A percentile compares a stretch with the other conserved stretches of the same genome.
phyloP scores from a whole-genome alignment of 2,113 vertebrate genomes.

The Dicentrarchus labrax region DNA sequence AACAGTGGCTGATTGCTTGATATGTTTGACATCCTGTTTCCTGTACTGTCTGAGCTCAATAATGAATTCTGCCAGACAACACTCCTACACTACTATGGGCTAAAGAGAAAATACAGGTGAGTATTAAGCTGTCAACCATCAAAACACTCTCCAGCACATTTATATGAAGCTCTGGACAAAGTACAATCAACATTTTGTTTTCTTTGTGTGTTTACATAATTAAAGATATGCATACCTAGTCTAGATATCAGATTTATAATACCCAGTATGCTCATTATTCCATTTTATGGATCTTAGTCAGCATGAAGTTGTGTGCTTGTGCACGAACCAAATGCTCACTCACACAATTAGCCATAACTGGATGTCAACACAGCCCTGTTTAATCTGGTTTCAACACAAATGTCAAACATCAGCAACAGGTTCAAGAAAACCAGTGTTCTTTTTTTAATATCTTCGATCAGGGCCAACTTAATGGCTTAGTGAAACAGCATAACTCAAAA shows the following conservation, averaged over 20 bases:
- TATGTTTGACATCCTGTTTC: neutral
- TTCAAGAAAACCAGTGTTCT: neutral
- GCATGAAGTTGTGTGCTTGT: neutral
- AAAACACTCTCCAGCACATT: neutral
- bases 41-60: conserved; percentile 7
- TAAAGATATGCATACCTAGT: neutral
- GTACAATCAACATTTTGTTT: neutral
- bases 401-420: neutral
- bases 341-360: neutral
- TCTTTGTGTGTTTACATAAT: neutral
- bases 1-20: conserved; percentile 1
- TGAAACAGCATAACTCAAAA: neutral
- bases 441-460: neutral
- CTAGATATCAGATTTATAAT: neutral
- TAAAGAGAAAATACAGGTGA: neutral
- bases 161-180: neutral
- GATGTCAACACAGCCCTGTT: neutral
- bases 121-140: neutral
- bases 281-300: conserved; percentile 9
- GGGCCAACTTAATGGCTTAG: neutral
- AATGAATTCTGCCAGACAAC: conserved; percentile 2
- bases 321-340: neutral
- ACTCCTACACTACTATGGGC: neutral
- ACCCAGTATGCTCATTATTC: conserved; percentile 13
- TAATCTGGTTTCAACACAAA: neutral